phyloP scores from a whole-genome alignment of 1,140 invertebrate species.

The Helicoverpa armigera region DNA sequence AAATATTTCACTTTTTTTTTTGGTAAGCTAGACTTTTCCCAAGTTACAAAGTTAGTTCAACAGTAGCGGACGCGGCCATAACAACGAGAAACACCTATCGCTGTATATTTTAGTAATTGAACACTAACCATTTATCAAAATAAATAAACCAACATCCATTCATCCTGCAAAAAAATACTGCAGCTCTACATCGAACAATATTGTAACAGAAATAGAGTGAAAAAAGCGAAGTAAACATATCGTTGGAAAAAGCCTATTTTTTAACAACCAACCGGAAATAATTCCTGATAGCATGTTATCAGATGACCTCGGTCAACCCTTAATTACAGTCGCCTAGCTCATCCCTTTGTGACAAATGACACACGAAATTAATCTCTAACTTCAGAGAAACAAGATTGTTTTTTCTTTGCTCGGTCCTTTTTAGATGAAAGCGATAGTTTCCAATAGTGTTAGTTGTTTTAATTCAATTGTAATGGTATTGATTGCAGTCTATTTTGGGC shows the following conservation, averaged over 20 bases:
- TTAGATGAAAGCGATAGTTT: background rate
- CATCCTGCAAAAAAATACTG: too few species aligned
- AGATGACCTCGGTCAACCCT: conserved; percentile 27
- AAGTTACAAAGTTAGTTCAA: too few species aligned
- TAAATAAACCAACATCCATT: too few species aligned
- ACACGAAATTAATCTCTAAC: background rate
- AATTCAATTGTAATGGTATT: background rate
- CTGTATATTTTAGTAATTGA: too few species aligned
- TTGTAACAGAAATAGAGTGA: too few species aligned
- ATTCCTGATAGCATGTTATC: conserved; percentile 4
- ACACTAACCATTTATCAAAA: too few species aligned
- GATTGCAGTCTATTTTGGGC: too few species aligned
- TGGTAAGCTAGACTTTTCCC: too few species aligned
- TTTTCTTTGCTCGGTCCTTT: background rate
- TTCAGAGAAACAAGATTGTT: background rate
- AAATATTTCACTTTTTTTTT: too few species aligned
- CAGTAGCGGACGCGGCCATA: too few species aligned
- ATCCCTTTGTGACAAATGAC: background rate
- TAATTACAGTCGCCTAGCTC: conserved; percentile 13
- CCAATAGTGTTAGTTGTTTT: background rate
- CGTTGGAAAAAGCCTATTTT: background rate
- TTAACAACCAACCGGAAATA: background rate
- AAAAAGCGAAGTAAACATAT: background rate
- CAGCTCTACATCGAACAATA: too few species aligned
- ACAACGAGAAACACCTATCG: too few species aligned